Conservation (phyloP, 2,797 vertebrate genomes). For the Spondyliosoma cantharus region DNA sequence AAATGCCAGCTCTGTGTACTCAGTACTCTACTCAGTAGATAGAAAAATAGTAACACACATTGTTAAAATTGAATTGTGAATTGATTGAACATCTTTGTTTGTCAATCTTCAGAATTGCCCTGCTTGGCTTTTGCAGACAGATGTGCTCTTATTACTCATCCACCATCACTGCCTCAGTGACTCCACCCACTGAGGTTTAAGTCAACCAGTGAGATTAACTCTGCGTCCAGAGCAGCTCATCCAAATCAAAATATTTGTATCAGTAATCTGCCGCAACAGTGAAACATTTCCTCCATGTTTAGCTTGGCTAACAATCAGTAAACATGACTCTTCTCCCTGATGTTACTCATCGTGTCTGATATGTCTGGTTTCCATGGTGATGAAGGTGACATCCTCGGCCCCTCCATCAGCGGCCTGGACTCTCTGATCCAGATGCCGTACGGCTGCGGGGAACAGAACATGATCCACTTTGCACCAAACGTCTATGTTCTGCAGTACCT, state of each 20-base stretch:
- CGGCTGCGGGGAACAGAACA: constrained; percentile 96
- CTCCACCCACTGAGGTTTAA: background rate
- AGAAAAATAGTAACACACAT: no score
- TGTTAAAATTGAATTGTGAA: no score
- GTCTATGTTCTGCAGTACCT: constrained; percentile 92
- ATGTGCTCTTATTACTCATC: background rate
- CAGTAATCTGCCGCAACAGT: background rate
- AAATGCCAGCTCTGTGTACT: no score
- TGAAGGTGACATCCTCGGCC: constrained; percentile 91
- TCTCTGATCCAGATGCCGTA: constrained; percentile 90
- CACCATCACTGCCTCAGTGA: background rate
- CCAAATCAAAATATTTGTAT: background rate
- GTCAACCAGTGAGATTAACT: background rate
- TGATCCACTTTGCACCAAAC: constrained; percentile 94
- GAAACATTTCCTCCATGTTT: background rate
- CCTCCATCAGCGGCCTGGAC: constrained; percentile 88
- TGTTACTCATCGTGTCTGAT: constrained; percentile 36
- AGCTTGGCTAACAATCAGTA: background rate
- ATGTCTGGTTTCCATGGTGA: constrained; percentile 15
- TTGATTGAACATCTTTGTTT: no score
- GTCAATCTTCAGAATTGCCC: background rate
- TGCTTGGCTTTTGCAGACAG: background rate
- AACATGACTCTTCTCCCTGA: background rate
- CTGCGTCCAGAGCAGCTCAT: background rate
- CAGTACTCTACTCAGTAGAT: no score